Evolutionary conservation across 2,113 vertebrate species (phyloP).

Genomic region (Cheilinus undulatus): DNA sequence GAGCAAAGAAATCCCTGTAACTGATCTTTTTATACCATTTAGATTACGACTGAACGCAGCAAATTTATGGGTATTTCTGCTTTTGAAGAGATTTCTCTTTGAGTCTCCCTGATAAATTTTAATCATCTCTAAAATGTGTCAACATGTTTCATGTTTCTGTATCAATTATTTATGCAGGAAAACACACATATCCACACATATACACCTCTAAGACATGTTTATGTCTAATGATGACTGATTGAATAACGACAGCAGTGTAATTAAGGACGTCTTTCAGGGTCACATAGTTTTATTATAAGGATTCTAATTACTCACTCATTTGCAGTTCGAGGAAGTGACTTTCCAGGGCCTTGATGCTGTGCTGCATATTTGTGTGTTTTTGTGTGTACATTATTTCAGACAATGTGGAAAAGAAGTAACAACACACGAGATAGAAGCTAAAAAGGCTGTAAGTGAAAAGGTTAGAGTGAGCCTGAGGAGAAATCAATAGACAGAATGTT

Average conservation of each 20-base stretch:
- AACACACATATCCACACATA: slow-evolving; percentile 1
- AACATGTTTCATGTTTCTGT: not conserved
- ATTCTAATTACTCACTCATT: slow-evolving; percentile 14
- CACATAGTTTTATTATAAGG: slow-evolving; percentile 16
- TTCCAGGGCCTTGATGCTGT: no score
- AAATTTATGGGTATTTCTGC: not conserved
- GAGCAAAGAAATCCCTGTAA: not conserved
- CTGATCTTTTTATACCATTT: not conserved
- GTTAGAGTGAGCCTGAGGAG: slow-evolving; percentile 39
- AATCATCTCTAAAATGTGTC: slow-evolving; percentile 11
- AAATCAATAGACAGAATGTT: slow-evolving; percentile 70
- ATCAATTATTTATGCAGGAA: not conserved
- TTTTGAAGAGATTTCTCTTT: not conserved
- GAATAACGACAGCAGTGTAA: slow-evolving; percentile 26
- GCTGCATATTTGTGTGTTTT: no score
- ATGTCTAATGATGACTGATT: slow-evolving; percentile 3
- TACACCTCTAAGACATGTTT: not conserved
- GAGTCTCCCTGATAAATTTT: not conserved
- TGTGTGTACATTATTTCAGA: not conserved
- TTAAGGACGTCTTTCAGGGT: slow-evolving; percentile 23
- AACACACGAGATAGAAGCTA: not conserved
- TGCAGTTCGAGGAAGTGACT: slow-evolving; percentile 2
- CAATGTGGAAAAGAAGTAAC: not conserved
- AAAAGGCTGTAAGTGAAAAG: slow-evolving; percentile 50
- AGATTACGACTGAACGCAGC: not conserved